phyloP scores from a whole-genome alignment of 2,113 vertebrate genomes.

The Odocoileus hemionus region DNA sequence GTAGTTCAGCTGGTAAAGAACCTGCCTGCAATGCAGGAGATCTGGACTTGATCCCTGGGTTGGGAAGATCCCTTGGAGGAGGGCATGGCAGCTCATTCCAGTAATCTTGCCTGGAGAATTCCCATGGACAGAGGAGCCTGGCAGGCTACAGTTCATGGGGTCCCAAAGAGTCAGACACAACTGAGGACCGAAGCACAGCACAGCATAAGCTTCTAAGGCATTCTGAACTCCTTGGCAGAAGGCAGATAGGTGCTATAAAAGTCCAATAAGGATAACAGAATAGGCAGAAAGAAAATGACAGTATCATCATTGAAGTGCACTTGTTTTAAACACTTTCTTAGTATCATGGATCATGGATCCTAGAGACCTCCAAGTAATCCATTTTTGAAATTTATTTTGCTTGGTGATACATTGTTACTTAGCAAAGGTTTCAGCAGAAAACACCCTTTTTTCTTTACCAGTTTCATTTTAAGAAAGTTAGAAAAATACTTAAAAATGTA shows the following conservation, averaged over 20 bases:
- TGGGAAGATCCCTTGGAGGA: neutral
- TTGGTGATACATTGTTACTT: neutral
- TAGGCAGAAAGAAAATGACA: neutral
- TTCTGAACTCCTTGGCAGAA: neutral
- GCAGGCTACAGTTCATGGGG: neutral
- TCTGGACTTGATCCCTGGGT: neutral
- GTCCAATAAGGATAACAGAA: neutral
- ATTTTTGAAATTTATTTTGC: neutral
- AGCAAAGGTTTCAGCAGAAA: conserved; percentile 4
- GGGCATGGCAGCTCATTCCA: neutral
- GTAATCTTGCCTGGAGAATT: neutral
- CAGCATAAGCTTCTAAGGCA: neutral
- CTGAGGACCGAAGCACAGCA: neutral
- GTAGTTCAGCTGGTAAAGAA: neutral
- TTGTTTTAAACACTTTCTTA: conserved; percentile 3
- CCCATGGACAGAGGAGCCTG: neutral
- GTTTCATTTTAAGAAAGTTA: conserved; percentile 21
- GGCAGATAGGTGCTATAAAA: neutral
- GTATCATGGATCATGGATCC: neutral
- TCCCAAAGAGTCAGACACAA: neutral
- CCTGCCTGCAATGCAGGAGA: neutral
- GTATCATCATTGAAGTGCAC: neutral
- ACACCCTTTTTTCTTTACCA: neutral
- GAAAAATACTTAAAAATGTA: conserved; percentile 27
- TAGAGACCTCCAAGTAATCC: neutral